phyloP scores from a whole-genome alignment of 1,140 invertebrate species.

The Brachionus sp. region DNA sequence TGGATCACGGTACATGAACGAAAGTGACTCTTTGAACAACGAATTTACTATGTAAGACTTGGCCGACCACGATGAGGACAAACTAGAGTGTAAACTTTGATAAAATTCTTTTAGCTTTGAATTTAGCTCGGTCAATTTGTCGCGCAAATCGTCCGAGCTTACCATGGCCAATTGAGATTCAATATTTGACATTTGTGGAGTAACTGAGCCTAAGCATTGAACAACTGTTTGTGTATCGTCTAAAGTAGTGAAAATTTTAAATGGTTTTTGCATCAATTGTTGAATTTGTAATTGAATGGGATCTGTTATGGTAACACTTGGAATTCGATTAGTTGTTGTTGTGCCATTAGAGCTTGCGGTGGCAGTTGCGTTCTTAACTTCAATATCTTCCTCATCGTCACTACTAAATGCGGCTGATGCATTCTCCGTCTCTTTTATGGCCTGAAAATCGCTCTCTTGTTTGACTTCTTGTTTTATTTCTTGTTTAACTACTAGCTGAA shows the following conservation, averaged over 20 bases:
- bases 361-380: background rate
- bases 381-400: slow-evolving; percentile 10
- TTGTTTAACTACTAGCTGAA: background rate
- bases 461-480: background rate
- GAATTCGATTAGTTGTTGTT: background rate
- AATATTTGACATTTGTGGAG: background rate
- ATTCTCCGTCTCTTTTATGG: background rate
- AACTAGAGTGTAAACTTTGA: slow-evolving; percentile 11
- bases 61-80: background rate
- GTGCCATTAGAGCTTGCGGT: background rate
- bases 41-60: slow-evolving; percentile 23
- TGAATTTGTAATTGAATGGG: slow-evolving; percentile 22
- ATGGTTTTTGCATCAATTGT: slow-evolving; percentile 39
- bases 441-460: background rate
- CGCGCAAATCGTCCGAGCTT: slow-evolving; percentile 20
- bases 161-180: background rate
- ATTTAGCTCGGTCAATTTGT: slow-evolving; percentile 25
- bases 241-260: slow-evolving; percentile 31
- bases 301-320: background rate
- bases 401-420: background rate
- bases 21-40: slow-evolving; percentile 13
- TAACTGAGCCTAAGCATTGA: background rate
- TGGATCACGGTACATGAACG: background rate
- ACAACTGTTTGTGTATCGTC: slow-evolving; percentile 3
- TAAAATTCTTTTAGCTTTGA: slow-evolving; percentile 5